A percentile compares a stretch with the other conserved stretches of the same genome.
Evolutionary conservation across 2,888 invertebrate species (phyloP).

Genomic region (Agrochola lota): DNA sequence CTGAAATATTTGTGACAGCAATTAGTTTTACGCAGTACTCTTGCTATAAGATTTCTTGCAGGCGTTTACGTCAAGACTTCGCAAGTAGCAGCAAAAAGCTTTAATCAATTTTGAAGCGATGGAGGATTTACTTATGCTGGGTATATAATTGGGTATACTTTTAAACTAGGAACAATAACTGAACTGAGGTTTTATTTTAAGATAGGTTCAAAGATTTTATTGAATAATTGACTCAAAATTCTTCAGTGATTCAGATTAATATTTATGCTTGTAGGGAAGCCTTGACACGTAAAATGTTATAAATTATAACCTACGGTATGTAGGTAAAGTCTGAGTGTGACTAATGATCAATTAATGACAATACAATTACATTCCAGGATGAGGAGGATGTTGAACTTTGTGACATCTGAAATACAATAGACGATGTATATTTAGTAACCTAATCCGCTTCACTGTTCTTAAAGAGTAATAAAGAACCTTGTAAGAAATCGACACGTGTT

Average conservation of each 20-base stretch:
- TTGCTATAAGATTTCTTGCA: constrained; percentile 74
- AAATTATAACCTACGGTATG: constrained; percentile 40
- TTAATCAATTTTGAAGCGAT: constrained; percentile 30
- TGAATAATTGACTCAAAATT: constrained; percentile 1
- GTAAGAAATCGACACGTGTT: no score
- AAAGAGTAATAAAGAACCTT: no score
- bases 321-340: constrained; percentile 44
- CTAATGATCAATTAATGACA: constrained; percentile 57
- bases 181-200: neutral
- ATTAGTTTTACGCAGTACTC: constrained; percentile 43
- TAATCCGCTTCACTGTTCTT: no score
- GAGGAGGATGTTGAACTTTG: constrained; percentile 34
- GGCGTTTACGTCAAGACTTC: constrained; percentile 66
- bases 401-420: constrained; percentile 11
- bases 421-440: no score
- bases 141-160: constrained; percentile 1
- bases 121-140: constrained; percentile 5
- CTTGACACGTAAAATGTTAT: constrained; percentile 48
- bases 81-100: constrained; percentile 35
- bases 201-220: neutral
- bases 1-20: constrained; percentile 86
- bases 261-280: constrained; percentile 32
- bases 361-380: constrained; percentile 39
- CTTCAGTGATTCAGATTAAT: constrained; percentile 7
- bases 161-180: neutral